Percentiles rank a stretch among this genome's conserved stretches.
These are phyloP conservation scores for sheep (Ovis aries) DNA, from an alignment of 2,113 vertebrate species.

Conservation along the genomic window ARS-UI_Ramb_v3.0 NC_056073.1:33596501-33597000, in stretches of 20 bases:
- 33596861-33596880: neutral
- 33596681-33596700: neutral
- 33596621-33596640: neutral
- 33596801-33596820: neutral
- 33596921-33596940: neutral
- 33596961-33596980: neutral
- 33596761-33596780: neutral
- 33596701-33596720: neutral
- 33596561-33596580: neutral
- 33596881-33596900: neutral
- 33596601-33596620: neutral
- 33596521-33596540: neutral
- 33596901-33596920: neutral
- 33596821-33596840: neutral
- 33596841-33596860: neutral
- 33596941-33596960: neutral
- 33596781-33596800: neutral
- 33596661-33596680: neutral
- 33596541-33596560: neutral
- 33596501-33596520: neutral
- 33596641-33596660: neutral
- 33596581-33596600: neutral
- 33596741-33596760: neutral
- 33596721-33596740: neutral
- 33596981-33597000: neutral